Evolutionary conservation across 2,797 vertebrate genomes (phyloP).

Genomic region (Luscinia luscinia): DNA sequence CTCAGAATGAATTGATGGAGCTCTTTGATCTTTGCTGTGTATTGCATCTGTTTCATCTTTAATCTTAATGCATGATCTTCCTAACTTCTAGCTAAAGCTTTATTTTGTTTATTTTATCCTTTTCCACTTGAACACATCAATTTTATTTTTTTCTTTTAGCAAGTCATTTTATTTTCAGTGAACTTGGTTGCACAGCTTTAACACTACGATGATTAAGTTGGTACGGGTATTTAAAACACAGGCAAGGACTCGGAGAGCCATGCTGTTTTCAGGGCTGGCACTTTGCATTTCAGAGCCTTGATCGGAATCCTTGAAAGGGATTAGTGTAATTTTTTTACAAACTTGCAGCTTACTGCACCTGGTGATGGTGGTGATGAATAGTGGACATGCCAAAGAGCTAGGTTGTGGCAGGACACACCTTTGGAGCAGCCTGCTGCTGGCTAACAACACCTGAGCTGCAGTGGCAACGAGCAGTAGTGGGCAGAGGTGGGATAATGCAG

Average conservation of each 20-base stretch:
- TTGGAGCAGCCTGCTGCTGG: background rate
- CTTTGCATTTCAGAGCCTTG: background rate
- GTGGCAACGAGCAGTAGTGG: background rate
- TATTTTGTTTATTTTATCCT: slow-evolving; percentile 44
- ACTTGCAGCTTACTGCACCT: background rate
- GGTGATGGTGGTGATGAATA: background rate
- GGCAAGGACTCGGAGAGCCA: background rate
- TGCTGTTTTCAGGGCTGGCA: background rate
- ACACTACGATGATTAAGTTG: background rate
- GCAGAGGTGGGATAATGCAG: background rate
- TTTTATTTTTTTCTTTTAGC: slow-evolving; percentile 64
- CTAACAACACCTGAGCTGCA: rapidly evolving
- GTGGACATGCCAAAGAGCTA: background rate
- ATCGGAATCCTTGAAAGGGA: background rate
- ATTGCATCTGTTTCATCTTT: slow-evolving; percentile 82
- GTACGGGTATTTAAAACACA: background rate
- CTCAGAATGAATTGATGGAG: slow-evolving; percentile 80
- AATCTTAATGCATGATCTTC: slow-evolving; percentile 72
- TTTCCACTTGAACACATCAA: slow-evolving; percentile 27
- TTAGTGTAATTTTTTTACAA: background rate
- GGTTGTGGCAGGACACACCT: background rate
- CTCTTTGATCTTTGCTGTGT: slow-evolving; percentile 83
- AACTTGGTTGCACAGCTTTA: slow-evolving; percentile 21
- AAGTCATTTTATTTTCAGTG: background rate
- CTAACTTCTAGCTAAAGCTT: slow-evolving; percentile 47